Base-by-base conservation (phyloP, 2,888 invertebrate species). In the Lissocephala sabroskyi region DNA sequence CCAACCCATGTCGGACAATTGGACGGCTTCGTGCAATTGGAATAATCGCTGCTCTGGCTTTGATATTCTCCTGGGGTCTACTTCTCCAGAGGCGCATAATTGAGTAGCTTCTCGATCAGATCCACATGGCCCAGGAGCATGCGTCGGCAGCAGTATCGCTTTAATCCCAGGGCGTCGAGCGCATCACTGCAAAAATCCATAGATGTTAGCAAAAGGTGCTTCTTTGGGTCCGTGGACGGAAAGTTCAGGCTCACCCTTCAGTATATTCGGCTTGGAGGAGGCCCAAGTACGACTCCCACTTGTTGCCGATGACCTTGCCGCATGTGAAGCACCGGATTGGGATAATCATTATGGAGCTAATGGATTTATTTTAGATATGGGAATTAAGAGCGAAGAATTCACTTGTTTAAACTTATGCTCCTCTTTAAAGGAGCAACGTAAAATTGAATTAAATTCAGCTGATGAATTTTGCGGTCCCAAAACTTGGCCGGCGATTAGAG, bases 311-410 rank as follows among this genome's bases (percentile, higher is more conserved):
- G 0, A 99, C 98, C 86, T 99, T 99, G 0, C 99, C 99, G 84
- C 99, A 99, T 0, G 99, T 99, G 80, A 99, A 99, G 86, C 99
- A 99, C 3, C 99, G 91, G 46, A 99, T 92, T 7, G 99, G 99
- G 63, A 99, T 99, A 75, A 99, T 99, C 99, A 99, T 99, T 62
- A n/a, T n/a, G n/a, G n/a, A n/a, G n/a, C n/a, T n/a, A n/a, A n/a
- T n/a, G n/a, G n/a, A n/a, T n/a, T n/a, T n/a, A n/a, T n/a, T n/a
- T n/a, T n/a, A n/a, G n/a, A n/a, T n/a, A n/a, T n/a, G n/a, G n/a
- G n/a, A n/a, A n/a, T n/a, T n/a, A n/a, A n/a, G n/a, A n/a, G n/a
- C n/a, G n/a, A n/a, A n/a, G n/a, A n/a, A n/a, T n/a, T n/a, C n/a
- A n/a, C n/a, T n/a, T n/a, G n/a, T n/a, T n/a, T n/a, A n/a, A n/a